Conservation (phyloP, 2,797 vertebrate genomes). For the Gallirallus australis region DNA sequence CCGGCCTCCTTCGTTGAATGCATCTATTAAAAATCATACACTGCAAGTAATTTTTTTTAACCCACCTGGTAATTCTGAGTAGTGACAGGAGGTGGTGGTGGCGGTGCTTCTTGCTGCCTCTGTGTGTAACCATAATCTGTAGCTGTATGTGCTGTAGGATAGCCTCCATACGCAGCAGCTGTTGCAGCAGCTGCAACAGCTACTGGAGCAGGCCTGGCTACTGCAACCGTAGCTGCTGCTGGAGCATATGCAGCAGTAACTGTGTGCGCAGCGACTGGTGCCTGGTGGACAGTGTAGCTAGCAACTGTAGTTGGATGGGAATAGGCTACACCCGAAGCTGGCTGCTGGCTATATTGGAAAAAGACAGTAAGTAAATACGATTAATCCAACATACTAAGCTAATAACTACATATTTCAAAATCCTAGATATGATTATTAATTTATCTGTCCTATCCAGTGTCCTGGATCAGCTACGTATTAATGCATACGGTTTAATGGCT, state of each 20-base stretch:
- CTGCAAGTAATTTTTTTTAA: neutral
- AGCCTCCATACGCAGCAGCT: constrained; percentile 93
- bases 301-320: constrained; percentile 98
- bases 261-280: constrained; percentile 94
- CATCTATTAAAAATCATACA: neutral
- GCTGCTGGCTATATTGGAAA: constrained; percentile 89
- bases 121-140: constrained; percentile 95
- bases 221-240: constrained; percentile 91
- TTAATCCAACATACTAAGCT: neutral
- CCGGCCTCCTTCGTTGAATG: neutral
- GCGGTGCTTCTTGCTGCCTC: constrained; percentile 94
- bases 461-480: neutral
- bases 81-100: constrained; percentile 94
- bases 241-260: constrained; percentile 96
- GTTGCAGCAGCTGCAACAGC: constrained; percentile 91
- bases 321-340: constrained; percentile 93
- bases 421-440: neutral
- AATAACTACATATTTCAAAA: neutral
- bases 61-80: constrained; percentile 95
- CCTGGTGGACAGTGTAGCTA: constrained; percentile 98
- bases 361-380: neutral
- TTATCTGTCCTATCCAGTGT: neutral
- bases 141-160: constrained; percentile 91
- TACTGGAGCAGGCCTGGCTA: constrained; percentile 92
- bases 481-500: neutral